phyloP scores from a whole-genome alignment of 2,888 invertebrate genomes.

The Philonicus albiceps region DNA sequence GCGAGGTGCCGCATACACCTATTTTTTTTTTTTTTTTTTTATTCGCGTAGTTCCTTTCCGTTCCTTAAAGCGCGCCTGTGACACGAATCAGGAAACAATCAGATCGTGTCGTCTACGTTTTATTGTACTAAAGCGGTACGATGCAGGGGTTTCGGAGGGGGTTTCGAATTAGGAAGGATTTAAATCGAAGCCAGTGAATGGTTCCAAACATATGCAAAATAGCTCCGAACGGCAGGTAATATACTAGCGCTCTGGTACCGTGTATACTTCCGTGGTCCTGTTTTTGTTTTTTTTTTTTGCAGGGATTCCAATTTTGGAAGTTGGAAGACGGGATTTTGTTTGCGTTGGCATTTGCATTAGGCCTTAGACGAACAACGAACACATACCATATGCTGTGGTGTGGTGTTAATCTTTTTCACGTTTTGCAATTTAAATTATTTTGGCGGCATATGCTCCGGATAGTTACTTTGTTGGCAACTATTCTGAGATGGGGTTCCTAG shows the following conservation, averaged over 20 bases:
- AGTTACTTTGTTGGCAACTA: constrained; percentile 18
- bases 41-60: not conserved
- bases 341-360: constrained; percentile 31
- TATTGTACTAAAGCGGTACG: not conserved
- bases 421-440: constrained; percentile 38
- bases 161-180: not conserved
- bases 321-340: not conserved
- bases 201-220: constrained; percentile 35
- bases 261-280: not conserved
- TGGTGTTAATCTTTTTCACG: constrained; percentile 9
- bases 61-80: constrained; percentile 18
- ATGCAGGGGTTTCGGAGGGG: not conserved
- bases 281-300: not conserved
- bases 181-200: constrained; percentile 15
- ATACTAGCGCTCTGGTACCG: not conserved
- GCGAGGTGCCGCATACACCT: not conserved
- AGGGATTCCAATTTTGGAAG: not conserved
- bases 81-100: constrained; percentile 37
- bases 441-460: constrained; percentile 20
- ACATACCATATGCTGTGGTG: not conserved
- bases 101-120: constrained; percentile 16
- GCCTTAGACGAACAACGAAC: constrained; percentile 8
- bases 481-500: not conserved
- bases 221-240: constrained; percentile 22
- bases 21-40: not conserved